These are phyloP conservation scores for Hypselothyrea guttata DNA, from an alignment of 2,888 invertebrate species.

Conservation along the genomic window DNA sequence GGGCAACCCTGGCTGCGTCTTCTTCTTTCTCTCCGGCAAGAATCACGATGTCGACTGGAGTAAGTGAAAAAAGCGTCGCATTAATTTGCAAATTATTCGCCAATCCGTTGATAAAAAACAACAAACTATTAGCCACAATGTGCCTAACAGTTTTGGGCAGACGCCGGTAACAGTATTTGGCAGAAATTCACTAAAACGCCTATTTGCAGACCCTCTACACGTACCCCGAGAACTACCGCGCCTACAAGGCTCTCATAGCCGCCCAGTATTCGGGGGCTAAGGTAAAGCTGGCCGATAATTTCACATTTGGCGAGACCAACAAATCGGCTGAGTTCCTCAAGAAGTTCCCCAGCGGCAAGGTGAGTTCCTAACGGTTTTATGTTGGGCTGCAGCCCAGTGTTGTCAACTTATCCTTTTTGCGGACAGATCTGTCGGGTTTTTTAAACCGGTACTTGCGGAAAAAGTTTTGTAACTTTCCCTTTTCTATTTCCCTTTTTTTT, in stretches of 20 bases:
- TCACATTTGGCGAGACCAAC: conserved; percentile 97
- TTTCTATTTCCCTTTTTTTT: too few species aligned
- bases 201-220: conserved; percentile 92
- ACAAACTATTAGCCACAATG: conserved; percentile 14
- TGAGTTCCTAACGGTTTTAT: conserved; percentile 83
- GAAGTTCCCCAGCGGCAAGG: conserved; percentile 99
- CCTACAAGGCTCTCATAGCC: conserved; percentile 98
- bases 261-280: conserved; percentile 97
- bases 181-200: conserved; percentile 4
- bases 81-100: conserved; percentile 69
- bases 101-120: conserved; percentile 59
- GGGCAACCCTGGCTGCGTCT: conserved; percentile 43
- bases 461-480: too few species aligned
- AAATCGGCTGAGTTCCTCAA: conserved; percentile 92
- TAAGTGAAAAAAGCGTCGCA: conserved; percentile 83
- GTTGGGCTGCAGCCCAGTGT: too few species aligned
- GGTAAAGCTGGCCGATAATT: conserved; percentile 91
- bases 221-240: conserved; percentile 98
- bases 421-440: too few species aligned
- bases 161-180: conserved; percentile 30
- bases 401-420: too few species aligned
- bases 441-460: too few species aligned
- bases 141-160: background rate
- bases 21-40: conserved; percentile 83
- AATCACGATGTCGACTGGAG: conserved; percentile 88